A percentile compares a stretch with the other conserved stretches of the same genome.
phyloP scores from a whole-genome alignment of 2,113 vertebrate genomes.

The Camelus dromedarius region DNA sequence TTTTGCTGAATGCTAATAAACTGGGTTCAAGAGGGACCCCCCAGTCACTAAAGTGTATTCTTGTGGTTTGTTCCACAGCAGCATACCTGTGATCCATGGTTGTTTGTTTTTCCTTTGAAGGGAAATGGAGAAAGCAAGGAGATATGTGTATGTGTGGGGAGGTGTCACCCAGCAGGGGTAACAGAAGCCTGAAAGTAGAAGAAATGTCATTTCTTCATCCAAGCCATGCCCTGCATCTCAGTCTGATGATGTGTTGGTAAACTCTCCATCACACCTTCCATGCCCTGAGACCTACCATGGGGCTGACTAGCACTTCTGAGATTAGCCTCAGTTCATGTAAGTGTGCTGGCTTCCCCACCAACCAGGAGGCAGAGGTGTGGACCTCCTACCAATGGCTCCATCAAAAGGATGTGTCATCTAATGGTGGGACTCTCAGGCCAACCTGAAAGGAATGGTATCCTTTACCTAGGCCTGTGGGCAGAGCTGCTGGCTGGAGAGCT shows the following conservation, averaged over 20 bases:
- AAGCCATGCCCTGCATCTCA: background rate
- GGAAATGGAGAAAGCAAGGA: constrained; percentile 19
- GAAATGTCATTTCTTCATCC: background rate
- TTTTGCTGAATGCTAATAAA: constrained; percentile 81
- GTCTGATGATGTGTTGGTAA: background rate
- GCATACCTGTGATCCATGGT: background rate
- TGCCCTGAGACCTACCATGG: background rate
- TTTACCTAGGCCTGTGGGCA: background rate
- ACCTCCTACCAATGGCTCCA: background rate
- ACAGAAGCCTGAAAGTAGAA: background rate
- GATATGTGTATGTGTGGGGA: background rate
- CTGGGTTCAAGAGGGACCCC: constrained; percentile 67
- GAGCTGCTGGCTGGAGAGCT: background rate
- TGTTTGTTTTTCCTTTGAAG: constrained; percentile 41
- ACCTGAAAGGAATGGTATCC: background rate
- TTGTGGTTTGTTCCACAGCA: constrained; percentile 69
- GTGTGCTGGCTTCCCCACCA: background rate
- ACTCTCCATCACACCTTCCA: background rate
- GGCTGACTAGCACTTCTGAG: background rate
- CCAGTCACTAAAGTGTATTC: constrained; percentile 59
- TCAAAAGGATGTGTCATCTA: constrained; percentile 2
- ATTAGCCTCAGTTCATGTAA: background rate
- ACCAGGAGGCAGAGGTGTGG: background rate
- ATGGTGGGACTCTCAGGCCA: background rate
- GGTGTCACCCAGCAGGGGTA: background rate